Percentiles rank a stretch among this genome's conserved stretches.
Evolutionary conservation across 2,113 vertebrate species (phyloP).

Genomic region (Gymnorhina tibicen): DNA sequence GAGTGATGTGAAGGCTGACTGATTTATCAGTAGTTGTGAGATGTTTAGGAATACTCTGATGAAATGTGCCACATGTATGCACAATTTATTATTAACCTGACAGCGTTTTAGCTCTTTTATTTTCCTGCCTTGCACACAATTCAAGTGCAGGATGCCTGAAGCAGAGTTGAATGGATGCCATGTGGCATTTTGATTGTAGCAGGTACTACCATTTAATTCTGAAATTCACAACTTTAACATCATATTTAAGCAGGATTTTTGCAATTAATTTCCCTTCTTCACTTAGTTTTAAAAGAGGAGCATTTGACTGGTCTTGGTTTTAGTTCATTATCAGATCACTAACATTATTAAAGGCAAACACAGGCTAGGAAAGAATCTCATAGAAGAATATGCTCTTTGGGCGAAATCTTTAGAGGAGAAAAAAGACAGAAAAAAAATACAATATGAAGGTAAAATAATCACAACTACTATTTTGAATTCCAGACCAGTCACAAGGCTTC

Average conservation of each 20-base stretch:
- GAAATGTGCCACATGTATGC: slow-evolving; percentile 57
- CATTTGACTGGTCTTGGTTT: background rate
- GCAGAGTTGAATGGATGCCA: slow-evolving; percentile 28
- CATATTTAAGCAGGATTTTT: background rate
- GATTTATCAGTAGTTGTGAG: slow-evolving; percentile 61
- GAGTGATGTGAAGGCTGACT: slow-evolving; percentile 40
- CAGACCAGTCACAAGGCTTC: background rate
- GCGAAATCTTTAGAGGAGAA: background rate
- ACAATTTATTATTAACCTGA: slow-evolving; percentile 60
- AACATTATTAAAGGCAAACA: background rate
- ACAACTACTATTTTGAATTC: background rate
- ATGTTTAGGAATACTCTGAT: slow-evolving; percentile 48
- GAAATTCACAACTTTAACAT: slow-evolving; percentile 24
- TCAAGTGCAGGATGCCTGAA: slow-evolving; percentile 26
- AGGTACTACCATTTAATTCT: slow-evolving; percentile 37
- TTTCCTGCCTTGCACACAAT: background rate
- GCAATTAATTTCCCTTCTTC: background rate
- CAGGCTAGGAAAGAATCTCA: background rate
- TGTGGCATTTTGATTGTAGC: slow-evolving; percentile 35
- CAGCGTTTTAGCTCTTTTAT: slow-evolving; percentile 27
- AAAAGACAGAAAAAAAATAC: background rate
- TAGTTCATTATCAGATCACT: background rate
- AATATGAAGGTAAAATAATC: background rate
- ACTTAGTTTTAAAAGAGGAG: background rate
- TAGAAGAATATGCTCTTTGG: background rate